Base-by-base conservation (phyloP, 2,888 invertebrate species). In the Cheilosia grossa region DNA sequence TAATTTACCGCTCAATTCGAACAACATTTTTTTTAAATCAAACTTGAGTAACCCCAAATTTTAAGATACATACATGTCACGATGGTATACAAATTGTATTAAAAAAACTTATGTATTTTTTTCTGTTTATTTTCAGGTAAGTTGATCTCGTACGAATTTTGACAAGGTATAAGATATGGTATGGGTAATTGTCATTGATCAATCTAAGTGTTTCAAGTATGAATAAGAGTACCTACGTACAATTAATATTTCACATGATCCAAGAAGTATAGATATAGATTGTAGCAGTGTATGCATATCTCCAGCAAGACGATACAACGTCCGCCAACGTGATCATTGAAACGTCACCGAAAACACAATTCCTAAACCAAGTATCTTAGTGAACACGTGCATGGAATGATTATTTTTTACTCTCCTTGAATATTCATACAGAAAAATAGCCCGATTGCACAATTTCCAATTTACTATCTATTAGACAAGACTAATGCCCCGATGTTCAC, bases 391-490 rank as follows among this genome's bases (percentile, higher is more conserved):
- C 27, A 33, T 21, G 13, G 61, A 63, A 54, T 72, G 21, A 54
- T 21, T n/a, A 63, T 64, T 7, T 30, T n/a, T 33, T 27, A 17
- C 21, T 21, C 19, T 30, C 6, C 17, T 13, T 21, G 51, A 33
- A 15, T 24, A 24, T n/a, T n/a, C 24, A 17, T 3, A 63, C 2
- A 61, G 17, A 19, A 13, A 44, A 51, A 42, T 33, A 13, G 9
- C 24, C 2, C 56, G 30, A 66, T 74, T 66, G 49, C 64, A 74
- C 64, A 74, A 64, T 49, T 66, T 66, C 30, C 27, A 54, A 73
- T 44, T 58, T 64, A 58, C 56, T 66, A 74, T 74, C 64, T 49
- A 27, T 37, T 64, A 64, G 40, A 56, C 44, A 47, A 56, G 64
- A 64, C 49, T 19, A 51, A 21, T 30, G 58, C 9, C 4, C 21